Evolutionary conservation across 2,888 invertebrate genomes (phyloP).

Genomic region (Drymonia ruficornis): DNA sequence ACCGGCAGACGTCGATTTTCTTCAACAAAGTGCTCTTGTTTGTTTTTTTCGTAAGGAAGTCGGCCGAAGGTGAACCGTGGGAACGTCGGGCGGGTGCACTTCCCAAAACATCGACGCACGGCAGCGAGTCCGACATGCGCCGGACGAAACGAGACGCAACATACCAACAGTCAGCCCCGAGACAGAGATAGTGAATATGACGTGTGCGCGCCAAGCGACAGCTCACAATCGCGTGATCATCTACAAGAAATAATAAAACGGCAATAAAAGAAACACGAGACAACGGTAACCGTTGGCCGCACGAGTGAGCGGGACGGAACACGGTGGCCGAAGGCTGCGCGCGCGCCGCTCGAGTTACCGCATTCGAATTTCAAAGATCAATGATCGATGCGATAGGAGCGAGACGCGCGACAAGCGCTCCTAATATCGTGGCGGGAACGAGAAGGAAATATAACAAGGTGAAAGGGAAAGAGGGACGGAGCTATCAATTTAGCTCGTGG

Average conservation of each 20-base stretch:
- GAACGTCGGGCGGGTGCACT: conserved; percentile 85
- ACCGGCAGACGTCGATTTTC: conserved; percentile 84
- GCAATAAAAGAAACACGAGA: conserved; percentile 84
- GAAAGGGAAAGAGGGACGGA: conserved; percentile 47
- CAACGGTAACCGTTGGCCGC: conserved; percentile 67
- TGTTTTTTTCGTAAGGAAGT: conserved; percentile 85
- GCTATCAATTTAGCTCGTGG: conserved; percentile 72
- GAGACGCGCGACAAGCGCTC: conserved; percentile 66
- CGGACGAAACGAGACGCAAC: conserved; percentile 58
- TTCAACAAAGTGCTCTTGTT: conserved; percentile 84
- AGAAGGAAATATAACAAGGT: conserved; percentile 37
- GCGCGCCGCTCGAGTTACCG: conserved; percentile 81
- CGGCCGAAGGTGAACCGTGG: conserved; percentile 84
- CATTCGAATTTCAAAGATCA: conserved; percentile 83
- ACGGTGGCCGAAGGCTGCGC: conserved; percentile 70
- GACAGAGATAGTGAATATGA: conserved; percentile 64
- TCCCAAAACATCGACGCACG: conserved; percentile 85
- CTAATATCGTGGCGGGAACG: conserved; percentile 49
- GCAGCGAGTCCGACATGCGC: conserved; percentile 81
- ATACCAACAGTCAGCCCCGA: conserved; percentile 26
- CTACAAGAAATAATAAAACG: conserved; percentile 85
- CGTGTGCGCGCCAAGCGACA: conserved; percentile 84
- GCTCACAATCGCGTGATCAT: conserved; percentile 85
- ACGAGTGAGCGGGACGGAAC: conserved; percentile 71
- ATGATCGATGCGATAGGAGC: conserved; percentile 81